Conservation (phyloP, 2,888 invertebrate genomes). For the Marronus borbonicus region DNA sequence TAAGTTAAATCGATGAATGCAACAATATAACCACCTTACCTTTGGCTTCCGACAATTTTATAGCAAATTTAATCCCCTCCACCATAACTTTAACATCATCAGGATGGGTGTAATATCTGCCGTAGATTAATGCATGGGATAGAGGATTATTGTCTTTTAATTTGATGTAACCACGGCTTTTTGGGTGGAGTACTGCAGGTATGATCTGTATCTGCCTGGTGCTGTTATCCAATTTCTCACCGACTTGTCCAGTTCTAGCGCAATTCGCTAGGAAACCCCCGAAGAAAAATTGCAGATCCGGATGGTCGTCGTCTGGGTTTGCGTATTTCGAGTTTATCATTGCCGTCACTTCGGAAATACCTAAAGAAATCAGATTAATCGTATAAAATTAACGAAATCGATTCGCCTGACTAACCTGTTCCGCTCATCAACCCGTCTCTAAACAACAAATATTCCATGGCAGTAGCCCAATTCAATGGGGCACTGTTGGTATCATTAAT, state of each 20-base stretch:
- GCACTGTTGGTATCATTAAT: constrained; percentile 89
- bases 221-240: constrained; percentile 81
- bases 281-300: constrained; percentile 91
- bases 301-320: constrained; percentile 82
- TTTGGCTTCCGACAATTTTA: constrained; percentile 81
- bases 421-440: constrained; percentile 93
- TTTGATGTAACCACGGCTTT: constrained; percentile 85
- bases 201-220: constrained; percentile 83
- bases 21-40: constrained; percentile 65
- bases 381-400: too few species aligned
- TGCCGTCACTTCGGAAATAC: constrained; percentile 88
- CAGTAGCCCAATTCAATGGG: constrained; percentile 92
- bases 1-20: neutral
- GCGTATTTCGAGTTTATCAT: constrained; percentile 87
- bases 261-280: constrained; percentile 90
- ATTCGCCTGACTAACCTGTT: constrained; percentile 74
- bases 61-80: constrained; percentile 87
- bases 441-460: constrained; percentile 91
- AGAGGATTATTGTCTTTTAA: constrained; percentile 84
- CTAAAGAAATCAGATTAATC: neutral
- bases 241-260: constrained; percentile 89
- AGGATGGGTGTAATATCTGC: constrained; percentile 84
- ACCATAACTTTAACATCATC: constrained; percentile 86
- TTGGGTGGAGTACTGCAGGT: constrained; percentile 88
- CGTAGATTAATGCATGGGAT: constrained; percentile 87